Base-by-base conservation (phyloP, 2,888 invertebrate genomes). In the Macropis europaea region DNA sequence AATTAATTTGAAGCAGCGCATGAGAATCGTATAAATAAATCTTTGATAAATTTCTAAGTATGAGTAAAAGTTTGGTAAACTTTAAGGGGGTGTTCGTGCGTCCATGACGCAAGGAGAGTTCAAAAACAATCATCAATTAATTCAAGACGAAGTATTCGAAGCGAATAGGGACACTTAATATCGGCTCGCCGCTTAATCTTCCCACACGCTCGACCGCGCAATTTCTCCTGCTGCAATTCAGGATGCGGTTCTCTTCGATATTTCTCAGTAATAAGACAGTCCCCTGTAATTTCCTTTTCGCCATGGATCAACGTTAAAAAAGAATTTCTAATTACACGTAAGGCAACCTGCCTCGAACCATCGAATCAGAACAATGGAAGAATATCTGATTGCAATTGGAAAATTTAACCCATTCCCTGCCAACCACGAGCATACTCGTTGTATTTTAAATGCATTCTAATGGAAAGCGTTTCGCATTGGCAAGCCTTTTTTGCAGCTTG, bases 171-270 rank as follows among this genome's bases (percentile, higher is more conserved):
- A 60, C 50, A 56, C 73, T 64, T 71, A 64, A 59, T 73, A 73
- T 62, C 54, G 64, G 19, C 6, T 15, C 6, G 56, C 36, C 9
- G 32, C 48, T 73, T 73, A 68, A 69, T 75, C 68, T 60, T 60
- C 50, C 9, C 28, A 11, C 26, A 26, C 36, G 73, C 36, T 32
- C 43, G 59, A 52, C 32, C 45, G 56, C 54, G 61, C 50, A 68
- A 68, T 69, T 69, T 53, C 74, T 34, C 54, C 26, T 17, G 47
- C n/a, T 50, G 60, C 60, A 69, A 73, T 75, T 74, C 63, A 57
- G 59, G 26, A 42, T 22, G 54, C 11, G 62, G 45, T 59, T 43
- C 38, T 42, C 63, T n/a, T 43, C 71, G 72, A 70, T 72, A 59
- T 70, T 70, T 54, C 70, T 57, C 56, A 34, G 34, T 70, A 70